Evolutionary conservation across 2,888 invertebrate species (phyloP).

Genomic region (Pseudococcus jackbeardsleyi): DNA sequence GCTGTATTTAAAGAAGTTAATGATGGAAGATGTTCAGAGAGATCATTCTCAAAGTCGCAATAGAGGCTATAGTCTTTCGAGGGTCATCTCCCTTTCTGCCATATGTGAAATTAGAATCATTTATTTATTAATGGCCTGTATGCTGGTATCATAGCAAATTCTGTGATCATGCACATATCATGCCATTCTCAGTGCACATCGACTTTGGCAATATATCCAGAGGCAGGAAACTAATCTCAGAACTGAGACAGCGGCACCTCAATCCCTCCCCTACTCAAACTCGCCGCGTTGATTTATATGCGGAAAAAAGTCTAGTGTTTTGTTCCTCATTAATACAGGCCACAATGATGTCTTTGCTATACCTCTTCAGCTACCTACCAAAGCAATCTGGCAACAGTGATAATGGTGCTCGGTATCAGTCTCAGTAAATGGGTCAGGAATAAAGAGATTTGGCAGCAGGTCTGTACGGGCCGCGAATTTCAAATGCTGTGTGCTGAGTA

Average conservation of each 20-base stretch:
- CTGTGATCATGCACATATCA: neutral
- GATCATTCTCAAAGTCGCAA: too few relatives aligned
- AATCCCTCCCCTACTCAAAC: neutral
- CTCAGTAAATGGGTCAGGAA: neutral
- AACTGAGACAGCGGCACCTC: too few relatives aligned
- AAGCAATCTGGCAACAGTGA: neutral
- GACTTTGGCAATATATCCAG: neutral
- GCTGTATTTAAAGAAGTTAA: too few relatives aligned
- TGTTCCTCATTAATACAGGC: neutral
- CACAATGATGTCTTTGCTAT: neutral
- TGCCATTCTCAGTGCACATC: neutral
- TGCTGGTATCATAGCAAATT: neutral
- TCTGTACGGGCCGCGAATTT: neutral
- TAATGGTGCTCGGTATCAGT: neutral
- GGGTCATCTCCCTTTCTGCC: too few relatives aligned
- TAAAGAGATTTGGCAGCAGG: neutral
- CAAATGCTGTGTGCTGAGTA: neutral
- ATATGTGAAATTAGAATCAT: too few relatives aligned
- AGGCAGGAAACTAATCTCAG: neutral
- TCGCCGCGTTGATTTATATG: neutral
- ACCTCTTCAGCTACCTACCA: neutral
- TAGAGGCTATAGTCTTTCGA: too few relatives aligned
- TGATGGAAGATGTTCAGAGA: too few relatives aligned
- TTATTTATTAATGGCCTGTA: neutral
- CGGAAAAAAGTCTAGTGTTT: neutral